A percentile compares a stretch with the other conserved stretches of the same genome.
phyloP scores from a whole-genome alignment of 92 coral and sea anemone genomes.

The Zoanthus gigantus region DNA sequence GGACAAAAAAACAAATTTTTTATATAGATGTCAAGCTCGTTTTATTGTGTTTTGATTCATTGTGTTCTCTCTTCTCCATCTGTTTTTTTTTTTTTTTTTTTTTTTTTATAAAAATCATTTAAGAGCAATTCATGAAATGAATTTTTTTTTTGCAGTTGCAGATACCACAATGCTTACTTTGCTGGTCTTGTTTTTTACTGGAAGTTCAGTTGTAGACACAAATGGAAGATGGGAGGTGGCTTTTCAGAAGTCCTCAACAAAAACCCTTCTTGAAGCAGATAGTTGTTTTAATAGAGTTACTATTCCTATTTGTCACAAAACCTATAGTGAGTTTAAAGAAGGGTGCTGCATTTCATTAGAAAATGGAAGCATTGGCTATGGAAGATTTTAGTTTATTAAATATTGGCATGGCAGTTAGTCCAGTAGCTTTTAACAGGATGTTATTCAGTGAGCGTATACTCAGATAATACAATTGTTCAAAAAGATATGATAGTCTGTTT shows the following conservation, averaged over 20 bases:
- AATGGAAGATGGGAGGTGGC: background rate
- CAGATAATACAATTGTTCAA: background rate
- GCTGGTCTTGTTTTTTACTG: background rate
- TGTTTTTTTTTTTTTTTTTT: background rate
- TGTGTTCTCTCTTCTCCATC: no score
- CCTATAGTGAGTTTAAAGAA: background rate
- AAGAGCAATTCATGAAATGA: background rate
- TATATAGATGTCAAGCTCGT: no score
- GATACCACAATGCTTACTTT: background rate
- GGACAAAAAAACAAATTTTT: no score
- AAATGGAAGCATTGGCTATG: constrained; percentile 8
- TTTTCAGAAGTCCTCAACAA: background rate
- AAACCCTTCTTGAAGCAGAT: background rate
- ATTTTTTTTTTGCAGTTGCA: no score
- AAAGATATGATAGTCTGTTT: no score
- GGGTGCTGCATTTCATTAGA: background rate
- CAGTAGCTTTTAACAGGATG: background rate
- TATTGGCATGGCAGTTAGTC: background rate
- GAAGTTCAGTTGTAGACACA: background rate
- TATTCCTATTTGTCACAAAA: background rate
- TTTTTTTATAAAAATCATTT: background rate
- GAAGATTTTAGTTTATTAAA: background rate
- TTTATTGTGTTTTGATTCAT: no score
- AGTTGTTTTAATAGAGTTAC: background rate
- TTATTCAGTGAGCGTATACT: background rate